These are phyloP conservation scores for Palythoa caribaeorum DNA, from an alignment of 92 coral and sea anemone species.

Conservation along the genomic window DNA sequence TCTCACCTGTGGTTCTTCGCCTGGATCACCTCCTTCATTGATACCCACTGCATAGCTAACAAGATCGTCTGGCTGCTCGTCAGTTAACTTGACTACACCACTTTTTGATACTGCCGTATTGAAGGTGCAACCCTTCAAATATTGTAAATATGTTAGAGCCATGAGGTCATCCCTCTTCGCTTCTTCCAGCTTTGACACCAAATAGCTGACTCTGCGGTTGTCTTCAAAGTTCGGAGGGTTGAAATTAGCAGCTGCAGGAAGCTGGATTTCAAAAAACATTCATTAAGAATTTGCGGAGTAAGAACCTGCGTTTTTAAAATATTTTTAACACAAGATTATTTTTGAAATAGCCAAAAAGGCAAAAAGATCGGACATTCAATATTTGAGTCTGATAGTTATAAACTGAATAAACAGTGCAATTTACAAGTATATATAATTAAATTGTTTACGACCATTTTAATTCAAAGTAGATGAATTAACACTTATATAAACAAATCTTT, in stretches of 20 bases:
- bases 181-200: conserved; percentile 26
- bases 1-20: conserved; percentile 40
- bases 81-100: conserved; percentile 14
- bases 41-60: conserved; percentile 18
- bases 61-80: conserved; percentile 34
- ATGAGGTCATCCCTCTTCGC: conserved; percentile 33
- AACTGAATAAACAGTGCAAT: too few species aligned
- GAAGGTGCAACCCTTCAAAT: conserved; percentile 28
- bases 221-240: conserved; percentile 34
- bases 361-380: neutral
- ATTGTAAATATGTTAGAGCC: conserved; percentile 27
- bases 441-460: neutral
- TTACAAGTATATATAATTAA: too few species aligned
- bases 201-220: conserved; percentile 30
- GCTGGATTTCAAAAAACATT: conserved; percentile 18
- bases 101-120: conserved; percentile 28
- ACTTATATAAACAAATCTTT: neutral
- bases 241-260: conserved; percentile 31
- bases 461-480: neutral
- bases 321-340: neutral
- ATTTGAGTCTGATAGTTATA: neutral
- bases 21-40: conserved; percentile 41
- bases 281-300: conserved; percentile 14
- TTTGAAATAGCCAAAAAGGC: too few species aligned
- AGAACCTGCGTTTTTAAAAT: conserved; percentile 4